A percentile compares a stretch with the other conserved stretches of the same genome.
These are phyloP conservation scores for Scrobipalpa atriplicella DNA, from an alignment of 2,888 invertebrate genomes.

Conservation along the genomic window DNA sequence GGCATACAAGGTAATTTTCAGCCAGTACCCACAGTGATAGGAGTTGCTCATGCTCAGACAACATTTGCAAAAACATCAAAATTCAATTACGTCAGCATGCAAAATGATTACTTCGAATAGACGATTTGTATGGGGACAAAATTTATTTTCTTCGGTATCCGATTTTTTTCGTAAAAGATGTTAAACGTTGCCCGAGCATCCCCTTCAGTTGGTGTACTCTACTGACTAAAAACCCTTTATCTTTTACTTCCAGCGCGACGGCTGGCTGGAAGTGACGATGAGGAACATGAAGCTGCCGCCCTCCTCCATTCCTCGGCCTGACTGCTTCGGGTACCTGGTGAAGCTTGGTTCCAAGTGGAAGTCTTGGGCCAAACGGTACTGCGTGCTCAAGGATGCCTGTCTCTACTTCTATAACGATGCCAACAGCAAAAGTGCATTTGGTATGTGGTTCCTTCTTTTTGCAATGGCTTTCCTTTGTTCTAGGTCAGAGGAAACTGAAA, in stretches of 20 bases:
- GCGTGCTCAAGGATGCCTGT: conserved; percentile 97
- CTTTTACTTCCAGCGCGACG: conserved; percentile 63
- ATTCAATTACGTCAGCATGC: no score
- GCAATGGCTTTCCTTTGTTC: no score
- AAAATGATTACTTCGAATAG: no score
- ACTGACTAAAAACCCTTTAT: not conserved
- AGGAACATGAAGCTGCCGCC: conserved; percentile 92
- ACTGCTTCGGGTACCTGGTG: conserved; percentile 96
- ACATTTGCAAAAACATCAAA: no score
- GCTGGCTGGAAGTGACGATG: conserved; percentile 85
- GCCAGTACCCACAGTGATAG: no score
- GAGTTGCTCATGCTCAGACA: no score
- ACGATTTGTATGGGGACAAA: no score
- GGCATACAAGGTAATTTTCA: no score
- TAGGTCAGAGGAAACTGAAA: no score
- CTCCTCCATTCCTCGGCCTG: conserved; percentile 90
- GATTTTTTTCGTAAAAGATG: no score
- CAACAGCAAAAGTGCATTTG: conserved; percentile 93
- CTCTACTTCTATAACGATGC: conserved; percentile 96
- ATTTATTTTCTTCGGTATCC: no score
- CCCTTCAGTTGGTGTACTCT: not conserved
- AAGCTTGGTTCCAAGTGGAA: conserved; percentile 94
- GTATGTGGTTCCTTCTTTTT: conserved; percentile 81
- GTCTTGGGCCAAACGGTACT: conserved; percentile 96
- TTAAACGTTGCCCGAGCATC: not conserved